Base-by-base conservation (phyloP, 2,797 vertebrate species). In the Coregonus sp. region DNA sequence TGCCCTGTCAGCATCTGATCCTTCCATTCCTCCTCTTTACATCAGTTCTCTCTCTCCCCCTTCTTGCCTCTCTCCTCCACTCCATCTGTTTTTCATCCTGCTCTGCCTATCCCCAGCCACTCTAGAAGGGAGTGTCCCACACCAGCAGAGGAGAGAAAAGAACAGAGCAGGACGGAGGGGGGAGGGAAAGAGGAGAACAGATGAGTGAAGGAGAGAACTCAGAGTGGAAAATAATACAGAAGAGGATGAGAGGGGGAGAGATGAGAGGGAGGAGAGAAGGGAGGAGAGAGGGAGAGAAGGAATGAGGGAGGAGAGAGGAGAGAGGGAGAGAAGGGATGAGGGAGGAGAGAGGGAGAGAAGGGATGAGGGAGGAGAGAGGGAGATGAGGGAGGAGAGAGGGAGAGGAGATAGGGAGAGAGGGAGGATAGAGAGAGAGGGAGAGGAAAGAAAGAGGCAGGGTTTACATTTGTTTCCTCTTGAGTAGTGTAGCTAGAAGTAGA, bases 21-120 rank as follows among this genome's bases (percentile, higher is more conserved):
- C 56, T 61, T 40, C 40, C 40, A 40, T 40, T 40, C 40, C 40
- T 40, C 40, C 7, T 40, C 37, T 7, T 40, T 40, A 7, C 7
- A 6, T 40, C 37, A 1, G 16, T 50, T 31, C 67, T 40, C 20
- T 47, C 51, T 33, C 35, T 37, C 51, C 20, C 9, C 78, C 14
- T 31, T 72, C 61, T 20, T 5, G 12, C 4, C 14, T 14, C 12
- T 56, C 18, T 5, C 40, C 71, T 65, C 80, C 16, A 37, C 20
- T 77, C 77, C 74, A 81, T 87, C 74, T 88, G 83, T 85, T 87
- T 87, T 81, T 75, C 71, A 63, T 86, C 3, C 76, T 68, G 7
- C 69, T 85, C 68, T 81, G 72, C 81, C 54, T 75, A 47, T 73
- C 73, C 7, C 33, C 29, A 66, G 63, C 51, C 80, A 75, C 40